Evolutionary conservation across 2,888 invertebrate genomes (phyloP), one percentile per base, ranked within the genome.

Genomic region (Pseudococcus longispinus): DNA sequence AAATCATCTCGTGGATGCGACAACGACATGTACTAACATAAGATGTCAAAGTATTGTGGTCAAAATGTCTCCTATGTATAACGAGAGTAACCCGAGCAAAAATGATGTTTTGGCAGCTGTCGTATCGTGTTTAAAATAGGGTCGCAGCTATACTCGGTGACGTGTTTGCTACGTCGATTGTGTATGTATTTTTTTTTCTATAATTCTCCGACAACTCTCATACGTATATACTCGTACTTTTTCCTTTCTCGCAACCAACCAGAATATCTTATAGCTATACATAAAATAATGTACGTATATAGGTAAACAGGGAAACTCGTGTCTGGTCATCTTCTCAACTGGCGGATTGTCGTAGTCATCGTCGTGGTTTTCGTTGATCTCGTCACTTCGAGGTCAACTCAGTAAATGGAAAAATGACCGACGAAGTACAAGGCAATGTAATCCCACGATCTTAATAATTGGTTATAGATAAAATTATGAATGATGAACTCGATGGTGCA

Each of bases 361-460:
- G 70, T 70, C 70, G 70, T 70, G 70, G 70, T 70, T 70, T 70
- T 70, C 70, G 70, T 29, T 70, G 70, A 70, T 70, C 70, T 32
- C 18, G 70, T 70, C 29, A 29, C 70, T 70, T 70, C 70, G 70
- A 70, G 70, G 70, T 70, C 70, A 70, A 70, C 70, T 29, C 20
- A 29, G 23, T 9, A 20, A 23, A 1, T 70, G 8, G 26, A 65
- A 26, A 70, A 70, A 70, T 70, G 70, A 70, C 70, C 70, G 18
- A 15, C 29, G 29, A 70, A 70, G 70, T 70, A 70, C 70, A 32
- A 70, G 70, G 29, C 70, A 70, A 70, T 32, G 70, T 70, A 65
- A 32, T 70, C 32, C 70, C 70, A 70, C 70, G 70, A 70, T 70
- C 15, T 70, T 70, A 15, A 18, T 32, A 18, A 15, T 26, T 23